Evolutionary conservation across 2,888 invertebrate species (phyloP), one percentile per base, ranked within the genome.

Genomic region (Pristionchus entomophagus): DNA sequence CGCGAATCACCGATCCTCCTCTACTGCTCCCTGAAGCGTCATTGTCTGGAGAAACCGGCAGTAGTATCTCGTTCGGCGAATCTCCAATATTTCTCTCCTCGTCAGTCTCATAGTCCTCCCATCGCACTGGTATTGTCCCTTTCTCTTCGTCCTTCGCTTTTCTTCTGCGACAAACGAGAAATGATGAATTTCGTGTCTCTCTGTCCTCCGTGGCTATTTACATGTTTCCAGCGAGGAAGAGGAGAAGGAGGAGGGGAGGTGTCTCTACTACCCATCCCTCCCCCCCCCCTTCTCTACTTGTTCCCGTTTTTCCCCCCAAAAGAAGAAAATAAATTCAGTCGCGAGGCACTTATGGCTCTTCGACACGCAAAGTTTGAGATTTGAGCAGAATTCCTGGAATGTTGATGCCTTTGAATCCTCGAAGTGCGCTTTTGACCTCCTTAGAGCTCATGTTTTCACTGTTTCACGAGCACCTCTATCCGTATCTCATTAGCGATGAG

Each of bases 161-260:
- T n/a, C 69, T 69, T 19, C 69, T 38, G 17, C 62, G n/a, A 12
- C 32, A 3, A 5, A 32, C 29, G n/a, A n/a, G 69, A 69, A 69
- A 69, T 69, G 69, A 69, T 69, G 69, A 69, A 69, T 69, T 65
- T 32, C 69, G 14, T 69, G 38, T n/a, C n/a, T n/a, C 45, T 38
- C 69, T n/a, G 6, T 69, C 69, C 69, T 35, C 38, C n/a, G 14
- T 22, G 41, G 69, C 69, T 69, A 69, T 69, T 69, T 69, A 69
- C 69, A 69, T 69, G 69, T 69, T 69, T 69, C 69, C n/a, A 35
- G 35, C 38, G 62, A 38, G 17, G n/a, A 69, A n/a, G n/a, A 38
- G 69, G 2, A 38, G 69, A 38, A 38, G 69, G 22, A 69, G 69
- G 41, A 69, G 41, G 62, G 19, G 69, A 69, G 69, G 69, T 38